Conservation (phyloP, 2,888 invertebrate genomes). For the Dryomyza anilis region DNA sequence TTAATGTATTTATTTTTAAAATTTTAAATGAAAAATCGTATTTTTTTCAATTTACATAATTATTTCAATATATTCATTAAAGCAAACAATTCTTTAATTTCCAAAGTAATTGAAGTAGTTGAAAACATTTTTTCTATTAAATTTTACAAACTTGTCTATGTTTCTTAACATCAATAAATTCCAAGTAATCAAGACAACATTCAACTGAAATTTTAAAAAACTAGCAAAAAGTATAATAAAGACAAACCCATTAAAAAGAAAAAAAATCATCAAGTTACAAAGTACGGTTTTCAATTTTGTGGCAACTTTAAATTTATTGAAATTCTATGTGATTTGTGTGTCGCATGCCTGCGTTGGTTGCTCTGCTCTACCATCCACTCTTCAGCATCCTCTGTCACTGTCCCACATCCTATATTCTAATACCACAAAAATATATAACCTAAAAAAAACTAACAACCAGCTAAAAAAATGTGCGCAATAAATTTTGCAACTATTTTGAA, state of each 20-base stretch:
- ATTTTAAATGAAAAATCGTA: not conserved
- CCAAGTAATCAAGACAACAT: no score
- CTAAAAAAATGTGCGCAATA: not conserved
- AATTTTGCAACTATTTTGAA: not conserved
- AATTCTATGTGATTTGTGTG: not conserved
- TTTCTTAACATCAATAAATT: no score
- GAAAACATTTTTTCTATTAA: not conserved
- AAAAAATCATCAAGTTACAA: not conserved
- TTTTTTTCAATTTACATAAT: not conserved
- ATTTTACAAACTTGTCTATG: no score
- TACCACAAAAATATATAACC: no score
- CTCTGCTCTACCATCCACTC: not conserved
- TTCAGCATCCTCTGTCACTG: no score
- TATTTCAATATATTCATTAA: not conserved
- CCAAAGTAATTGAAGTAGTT: not conserved
- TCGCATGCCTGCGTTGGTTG: not conserved
- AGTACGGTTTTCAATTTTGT: not conserved
- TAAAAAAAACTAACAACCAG: not conserved
- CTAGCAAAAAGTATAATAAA: no score
- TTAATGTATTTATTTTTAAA: not conserved
- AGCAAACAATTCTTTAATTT: not conserved
- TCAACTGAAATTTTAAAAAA: no score
- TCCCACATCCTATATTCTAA: no score
- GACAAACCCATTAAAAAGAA: no score
- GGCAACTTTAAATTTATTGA: not conserved